These are phyloP conservation scores for Nephila pilipes DNA, from an alignment of 1,140 invertebrate genomes.

Conservation along the genomic window DNA sequence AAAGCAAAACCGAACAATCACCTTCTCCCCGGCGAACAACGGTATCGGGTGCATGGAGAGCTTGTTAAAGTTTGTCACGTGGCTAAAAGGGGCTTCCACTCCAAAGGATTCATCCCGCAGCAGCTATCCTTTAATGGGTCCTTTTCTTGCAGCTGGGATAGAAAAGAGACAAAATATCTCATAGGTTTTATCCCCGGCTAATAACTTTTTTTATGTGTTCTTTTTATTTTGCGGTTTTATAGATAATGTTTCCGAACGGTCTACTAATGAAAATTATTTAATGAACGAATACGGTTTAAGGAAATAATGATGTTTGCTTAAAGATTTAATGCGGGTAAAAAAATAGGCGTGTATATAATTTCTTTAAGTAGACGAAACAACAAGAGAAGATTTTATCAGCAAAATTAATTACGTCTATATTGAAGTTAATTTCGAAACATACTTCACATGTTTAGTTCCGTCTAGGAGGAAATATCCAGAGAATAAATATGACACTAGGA, in stretches of 20 bases:
- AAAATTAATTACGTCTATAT: too few species aligned
- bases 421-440: too few species aligned
- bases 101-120: slow-evolving; percentile 25
- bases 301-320: too few species aligned
- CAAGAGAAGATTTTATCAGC: too few species aligned
- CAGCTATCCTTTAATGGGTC: slow-evolving; percentile 26
- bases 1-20: slow-evolving; percentile 34
- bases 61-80: slow-evolving; percentile 64
- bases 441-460: too few species aligned
- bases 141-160: neutral
- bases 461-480: too few species aligned
- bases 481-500: too few species aligned
- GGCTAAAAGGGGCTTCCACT: slow-evolving; percentile 60
- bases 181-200: slow-evolving; percentile 29
- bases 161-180: slow-evolving; percentile 16
- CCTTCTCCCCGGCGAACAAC: slow-evolving; percentile 29
- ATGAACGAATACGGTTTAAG: neutral
- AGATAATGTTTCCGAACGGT: neutral
- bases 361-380: too few species aligned
- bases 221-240: neutral
- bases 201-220: neutral
- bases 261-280: neutral
- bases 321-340: too few species aligned
- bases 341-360: too few species aligned
- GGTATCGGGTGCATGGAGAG: slow-evolving; percentile 54